Evolutionary conservation across 2,888 invertebrate genomes (phyloP).

Genomic region (Rhagonycha lutea): DNA sequence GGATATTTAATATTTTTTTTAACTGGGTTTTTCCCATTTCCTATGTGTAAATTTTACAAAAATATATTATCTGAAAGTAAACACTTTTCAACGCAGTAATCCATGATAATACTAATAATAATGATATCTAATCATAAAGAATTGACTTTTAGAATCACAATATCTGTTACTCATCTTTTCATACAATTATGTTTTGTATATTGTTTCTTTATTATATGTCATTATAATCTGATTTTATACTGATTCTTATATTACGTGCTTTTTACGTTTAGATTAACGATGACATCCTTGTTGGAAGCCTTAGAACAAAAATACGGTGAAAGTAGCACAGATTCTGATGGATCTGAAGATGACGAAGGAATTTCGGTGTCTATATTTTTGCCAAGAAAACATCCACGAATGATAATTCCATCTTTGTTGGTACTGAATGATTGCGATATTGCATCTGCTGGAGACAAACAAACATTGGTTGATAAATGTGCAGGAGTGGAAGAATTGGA

Average conservation of each 20-base stretch:
- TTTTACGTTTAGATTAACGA: slow-evolving; percentile 52
- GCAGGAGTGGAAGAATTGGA: slow-evolving; percentile 92
- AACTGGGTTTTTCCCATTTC: no score
- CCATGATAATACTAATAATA: no score
- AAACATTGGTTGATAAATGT: slow-evolving; percentile 79
- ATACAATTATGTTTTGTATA: background rate
- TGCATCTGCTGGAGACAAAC: slow-evolving; percentile 83
- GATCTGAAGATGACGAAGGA: slow-evolving; percentile 63
- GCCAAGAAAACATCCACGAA: slow-evolving; percentile 78
- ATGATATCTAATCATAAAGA: no score
- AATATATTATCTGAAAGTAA: no score
- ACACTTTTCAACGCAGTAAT: no score
- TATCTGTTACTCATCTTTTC: background rate
- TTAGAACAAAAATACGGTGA: slow-evolving; percentile 83
- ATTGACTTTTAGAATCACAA: background rate
- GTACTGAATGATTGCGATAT: slow-evolving; percentile 92
- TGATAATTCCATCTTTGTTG: slow-evolving; percentile 78
- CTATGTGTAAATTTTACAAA: no score
- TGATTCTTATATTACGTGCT: background rate
- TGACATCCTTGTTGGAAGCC: slow-evolving; percentile 90
- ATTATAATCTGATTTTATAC: background rate
- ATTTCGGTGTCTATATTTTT: slow-evolving; percentile 85
- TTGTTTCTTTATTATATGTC: background rate
- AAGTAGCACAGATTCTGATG: slow-evolving; percentile 61
- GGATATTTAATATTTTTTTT: no score